Percentiles rank a stretch among this genome's conserved stretches.
Evolutionary conservation across 2,113 vertebrate species (phyloP).

Genomic region (Rhea americana): DNA sequence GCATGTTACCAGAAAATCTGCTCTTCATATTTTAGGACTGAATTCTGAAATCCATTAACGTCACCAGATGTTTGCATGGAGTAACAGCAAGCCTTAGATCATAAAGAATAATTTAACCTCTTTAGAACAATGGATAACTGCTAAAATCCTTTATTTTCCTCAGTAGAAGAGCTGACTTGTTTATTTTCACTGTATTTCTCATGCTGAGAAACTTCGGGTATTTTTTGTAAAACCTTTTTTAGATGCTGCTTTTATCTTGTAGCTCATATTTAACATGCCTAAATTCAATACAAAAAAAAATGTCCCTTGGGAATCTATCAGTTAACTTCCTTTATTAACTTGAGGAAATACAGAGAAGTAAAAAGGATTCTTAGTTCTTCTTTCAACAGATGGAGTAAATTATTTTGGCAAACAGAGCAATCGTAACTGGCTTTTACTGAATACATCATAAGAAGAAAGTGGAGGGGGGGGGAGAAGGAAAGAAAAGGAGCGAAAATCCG

Average conservation of each 20-base stretch:
- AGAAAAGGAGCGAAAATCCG: neutral
- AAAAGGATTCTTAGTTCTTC: neutral
- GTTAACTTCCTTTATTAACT: neutral
- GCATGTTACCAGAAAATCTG: accelerated
- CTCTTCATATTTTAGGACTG: neutral
- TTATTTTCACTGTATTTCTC: neutral
- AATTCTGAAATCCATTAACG: accelerated
- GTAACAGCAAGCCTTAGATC: neutral
- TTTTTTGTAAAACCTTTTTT: neutral
- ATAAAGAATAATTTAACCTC: neutral
- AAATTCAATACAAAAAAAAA: neutral
- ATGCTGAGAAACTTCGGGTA: neutral
- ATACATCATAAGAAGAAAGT: neutral
- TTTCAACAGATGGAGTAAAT: neutral
- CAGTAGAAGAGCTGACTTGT: neutral
- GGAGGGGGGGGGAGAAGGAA: neutral
- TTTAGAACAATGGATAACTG: neutral
- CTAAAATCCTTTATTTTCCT: neutral
- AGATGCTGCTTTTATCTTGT: neutral
- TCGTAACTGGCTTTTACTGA: neutral
- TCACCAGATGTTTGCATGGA: neutral
- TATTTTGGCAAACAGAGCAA: neutral
- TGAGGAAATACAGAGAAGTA: neutral
- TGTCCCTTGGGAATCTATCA: neutral
- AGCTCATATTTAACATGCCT: neutral